phyloP scores from a whole-genome alignment of 35 echinoderm and acorn worm species.

The Eucidaris tribuloides region DNA sequence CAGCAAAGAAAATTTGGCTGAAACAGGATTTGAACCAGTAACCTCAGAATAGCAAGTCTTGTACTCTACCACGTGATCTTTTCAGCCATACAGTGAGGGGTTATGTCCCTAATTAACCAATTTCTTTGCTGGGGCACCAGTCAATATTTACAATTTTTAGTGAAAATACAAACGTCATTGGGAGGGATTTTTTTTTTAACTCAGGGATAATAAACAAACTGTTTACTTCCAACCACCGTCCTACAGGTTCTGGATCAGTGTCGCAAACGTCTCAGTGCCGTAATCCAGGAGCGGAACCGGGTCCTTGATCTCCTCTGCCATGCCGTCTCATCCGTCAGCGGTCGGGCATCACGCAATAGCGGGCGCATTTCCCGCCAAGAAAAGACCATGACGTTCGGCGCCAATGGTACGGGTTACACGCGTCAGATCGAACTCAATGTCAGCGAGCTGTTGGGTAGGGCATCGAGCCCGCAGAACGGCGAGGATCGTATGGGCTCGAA shows the following conservation, averaged over 20 bases:
- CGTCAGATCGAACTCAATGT: conserved; percentile 77
- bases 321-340: conserved; percentile 87
- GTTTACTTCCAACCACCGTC: too few species aligned
- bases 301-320: conserved; percentile 97
- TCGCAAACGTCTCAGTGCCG: conserved; percentile 79
- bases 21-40: too few species aligned
- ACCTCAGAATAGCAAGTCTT: too few species aligned
- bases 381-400: conserved; percentile 83
- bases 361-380: conserved; percentile 61
- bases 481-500: conserved; percentile 11
- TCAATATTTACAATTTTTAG: too few species aligned
- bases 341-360: conserved; percentile 79
- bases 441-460: conserved; percentile 2
- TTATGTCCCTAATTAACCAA: too few species aligned
- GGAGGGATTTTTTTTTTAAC: too few species aligned
- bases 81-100: too few species aligned
- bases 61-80: too few species aligned
- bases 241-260: conserved; percentile 82
- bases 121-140: too few species aligned
- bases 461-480: conserved; percentile 19
- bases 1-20: too few species aligned
- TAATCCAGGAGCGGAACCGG: conserved; percentile 93
- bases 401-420: conserved; percentile 86
- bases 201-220: too few species aligned
- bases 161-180: too few species aligned